Conservation (phyloP, 2,888 invertebrate species). For the Sphecodes monilicornis region DNA sequence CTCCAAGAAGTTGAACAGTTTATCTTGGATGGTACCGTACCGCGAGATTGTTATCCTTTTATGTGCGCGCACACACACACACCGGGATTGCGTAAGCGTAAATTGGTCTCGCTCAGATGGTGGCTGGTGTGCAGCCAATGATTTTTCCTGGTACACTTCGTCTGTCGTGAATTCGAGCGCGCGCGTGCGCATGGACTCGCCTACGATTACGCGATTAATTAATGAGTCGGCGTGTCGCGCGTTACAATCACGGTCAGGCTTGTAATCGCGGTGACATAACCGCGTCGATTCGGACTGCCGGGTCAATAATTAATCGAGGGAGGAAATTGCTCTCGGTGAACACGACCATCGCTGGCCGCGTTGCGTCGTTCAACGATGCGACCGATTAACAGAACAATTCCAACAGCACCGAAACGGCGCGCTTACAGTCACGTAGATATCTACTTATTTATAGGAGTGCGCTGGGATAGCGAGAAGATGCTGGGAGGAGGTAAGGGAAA, state of each 20-base stretch:
- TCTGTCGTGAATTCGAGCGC: not conserved
- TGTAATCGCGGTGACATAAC: slow-evolving; percentile 80
- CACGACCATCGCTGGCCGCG: not conserved
- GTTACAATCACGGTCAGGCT: slow-evolving; percentile 70
- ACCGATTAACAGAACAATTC: slow-evolving; percentile 11
- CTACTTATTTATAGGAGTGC: not conserved
- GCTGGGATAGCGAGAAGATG: too few species aligned
- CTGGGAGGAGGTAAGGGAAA: too few species aligned
- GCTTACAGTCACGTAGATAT: not conserved
- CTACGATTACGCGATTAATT: slow-evolving; percentile 79
- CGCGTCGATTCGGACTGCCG: slow-evolving; percentile 73
- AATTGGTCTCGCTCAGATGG: not conserved
- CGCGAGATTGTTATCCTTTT: slow-evolving; percentile 56
- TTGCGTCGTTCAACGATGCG: not conserved
- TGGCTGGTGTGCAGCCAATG: not conserved
- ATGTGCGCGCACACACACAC: slow-evolving; percentile 27
- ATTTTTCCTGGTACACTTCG: slow-evolving; percentile 15
- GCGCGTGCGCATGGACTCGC: slow-evolving; percentile 1
- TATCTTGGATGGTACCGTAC: slow-evolving; percentile 44
- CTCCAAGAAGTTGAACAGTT: slow-evolving; percentile 25
- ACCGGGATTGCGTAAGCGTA: slow-evolving; percentile 52
- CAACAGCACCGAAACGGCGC: not conserved
- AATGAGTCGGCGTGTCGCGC: slow-evolving; percentile 78
- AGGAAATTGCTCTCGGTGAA: slow-evolving; percentile 73
- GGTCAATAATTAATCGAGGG: slow-evolving; percentile 75